Evolutionary conservation across 2,888 invertebrate species (phyloP).

Genomic region (Drosophila barbarae): DNA sequence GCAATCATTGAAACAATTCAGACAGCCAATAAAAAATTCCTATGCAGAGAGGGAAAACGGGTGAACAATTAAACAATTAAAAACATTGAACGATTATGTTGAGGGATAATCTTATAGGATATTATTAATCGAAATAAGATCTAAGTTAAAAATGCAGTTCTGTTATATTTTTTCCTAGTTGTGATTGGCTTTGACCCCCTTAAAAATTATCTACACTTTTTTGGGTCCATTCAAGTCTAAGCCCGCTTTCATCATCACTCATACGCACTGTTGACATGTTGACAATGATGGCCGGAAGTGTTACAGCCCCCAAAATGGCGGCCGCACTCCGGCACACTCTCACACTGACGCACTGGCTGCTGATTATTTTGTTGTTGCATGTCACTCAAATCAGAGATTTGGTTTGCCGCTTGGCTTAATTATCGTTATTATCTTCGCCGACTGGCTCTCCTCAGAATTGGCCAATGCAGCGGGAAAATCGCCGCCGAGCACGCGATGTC

Average conservation of each 20-base stretch:
- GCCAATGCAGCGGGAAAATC: slow-evolving; percentile 76
- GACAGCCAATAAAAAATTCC: slow-evolving; percentile 23
- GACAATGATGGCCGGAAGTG: slow-evolving; percentile 65
- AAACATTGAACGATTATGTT: not conserved
- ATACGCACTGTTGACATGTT: slow-evolving; percentile 35
- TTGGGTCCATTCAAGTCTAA: slow-evolving; percentile 13
- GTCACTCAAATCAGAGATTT: slow-evolving; percentile 64
- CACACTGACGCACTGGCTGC: slow-evolving; percentile 34
- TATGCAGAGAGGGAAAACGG: slow-evolving; percentile 25
- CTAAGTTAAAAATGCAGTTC: not conserved
- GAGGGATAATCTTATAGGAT: too few relatives aligned
- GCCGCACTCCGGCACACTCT: slow-evolving; percentile 1
- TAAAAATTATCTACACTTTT: not conserved
- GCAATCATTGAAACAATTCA: slow-evolving; percentile 28
- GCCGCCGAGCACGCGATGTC: slow-evolving; percentile 76
- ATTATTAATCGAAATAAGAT: too few relatives aligned
- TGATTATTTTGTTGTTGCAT: slow-evolving; percentile 63
- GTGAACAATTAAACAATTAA: slow-evolving; percentile 17
- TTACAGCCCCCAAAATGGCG: slow-evolving; percentile 54
- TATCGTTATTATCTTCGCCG: slow-evolving; percentile 70
- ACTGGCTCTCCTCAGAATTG: slow-evolving; percentile 57
- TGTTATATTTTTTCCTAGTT: not conserved
- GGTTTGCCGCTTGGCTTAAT: slow-evolving; percentile 71
- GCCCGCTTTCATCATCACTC: slow-evolving; percentile 45
- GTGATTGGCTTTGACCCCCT: too few relatives aligned